phyloP scores from a whole-genome alignment of 2,888 invertebrate species.

The Digitonthophagus gazella region DNA sequence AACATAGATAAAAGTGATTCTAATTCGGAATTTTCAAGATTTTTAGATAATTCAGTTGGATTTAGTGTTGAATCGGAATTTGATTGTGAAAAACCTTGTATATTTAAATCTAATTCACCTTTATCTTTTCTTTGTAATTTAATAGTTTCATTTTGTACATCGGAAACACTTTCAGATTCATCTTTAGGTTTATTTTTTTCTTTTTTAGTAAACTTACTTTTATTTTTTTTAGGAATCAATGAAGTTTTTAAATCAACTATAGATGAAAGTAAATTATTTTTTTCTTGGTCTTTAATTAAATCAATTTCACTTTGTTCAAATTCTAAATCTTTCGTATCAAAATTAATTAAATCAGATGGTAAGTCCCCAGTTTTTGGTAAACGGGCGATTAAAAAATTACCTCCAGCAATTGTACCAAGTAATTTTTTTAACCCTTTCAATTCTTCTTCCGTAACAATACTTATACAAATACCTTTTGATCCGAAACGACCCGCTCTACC shows the following conservation, averaged over 20 bases:
- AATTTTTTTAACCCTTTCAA: constrained; percentile 57
- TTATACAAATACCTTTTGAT: constrained; percentile 76
- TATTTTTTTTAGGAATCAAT: not conserved
- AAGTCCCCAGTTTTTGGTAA: constrained; percentile 47
- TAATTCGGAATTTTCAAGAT: not conserved
- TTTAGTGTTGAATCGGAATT: too few relatives aligned
- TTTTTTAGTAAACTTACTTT: not conserved
- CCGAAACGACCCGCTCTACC: constrained; percentile 96
- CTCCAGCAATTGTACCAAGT: constrained; percentile 58
- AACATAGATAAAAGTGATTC: not conserved
- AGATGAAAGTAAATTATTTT: not conserved
- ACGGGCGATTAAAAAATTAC: constrained; percentile 53
- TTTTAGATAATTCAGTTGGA: too few relatives aligned
- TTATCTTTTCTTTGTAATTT: too few relatives aligned
- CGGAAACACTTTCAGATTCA: not conserved
- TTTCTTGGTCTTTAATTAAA: constrained; percentile 21
- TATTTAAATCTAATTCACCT: too few relatives aligned
- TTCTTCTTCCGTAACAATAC: constrained; percentile 69
- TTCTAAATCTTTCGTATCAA: constrained; percentile 38
- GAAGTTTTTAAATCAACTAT: constrained; percentile 1
- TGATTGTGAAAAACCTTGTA: too few relatives aligned
- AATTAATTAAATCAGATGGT: constrained; percentile 41
- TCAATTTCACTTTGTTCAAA: constrained; percentile 36
- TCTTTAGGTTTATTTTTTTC: not conserved
- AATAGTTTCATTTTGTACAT: not conserved